Conservation (phyloP, 2,888 invertebrate species). For the Lasiommata megera region DNA sequence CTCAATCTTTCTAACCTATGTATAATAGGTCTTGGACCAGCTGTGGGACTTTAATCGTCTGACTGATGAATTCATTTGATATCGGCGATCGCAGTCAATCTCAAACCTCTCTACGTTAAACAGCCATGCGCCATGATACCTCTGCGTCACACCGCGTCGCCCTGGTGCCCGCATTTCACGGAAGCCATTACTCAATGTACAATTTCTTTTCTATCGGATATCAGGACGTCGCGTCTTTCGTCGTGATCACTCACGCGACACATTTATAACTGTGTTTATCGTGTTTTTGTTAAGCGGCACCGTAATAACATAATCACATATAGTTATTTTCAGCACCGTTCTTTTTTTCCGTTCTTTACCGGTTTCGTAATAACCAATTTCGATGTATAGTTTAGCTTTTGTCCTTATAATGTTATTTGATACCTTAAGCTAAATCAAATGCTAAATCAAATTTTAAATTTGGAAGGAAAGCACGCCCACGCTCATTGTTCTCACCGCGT, state of each 20-base stretch:
- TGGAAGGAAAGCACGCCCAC: too few relatives aligned
- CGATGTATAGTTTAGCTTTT: too few relatives aligned
- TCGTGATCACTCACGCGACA: conserved; percentile 49
- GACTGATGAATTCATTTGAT: too few relatives aligned
- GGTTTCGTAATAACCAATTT: too few relatives aligned
- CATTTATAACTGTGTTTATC: conserved; percentile 39
- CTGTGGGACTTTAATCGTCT: too few relatives aligned
- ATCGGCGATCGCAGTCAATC: not conserved
- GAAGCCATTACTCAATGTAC: conserved; percentile 51
- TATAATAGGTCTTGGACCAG: too few relatives aligned
- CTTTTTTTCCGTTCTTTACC: not conserved
- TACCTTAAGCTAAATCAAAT: too few relatives aligned
- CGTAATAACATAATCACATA: not conserved
- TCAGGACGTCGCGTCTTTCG: conserved; percentile 41
- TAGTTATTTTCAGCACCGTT: not conserved
- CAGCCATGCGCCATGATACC: not conserved
- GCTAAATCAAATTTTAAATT: too few relatives aligned
- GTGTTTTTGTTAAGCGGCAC: not conserved
- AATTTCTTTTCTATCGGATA: conserved; percentile 59
- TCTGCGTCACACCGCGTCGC: conserved; percentile 10
- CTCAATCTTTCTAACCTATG: too few relatives aligned
- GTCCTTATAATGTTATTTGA: too few relatives aligned
- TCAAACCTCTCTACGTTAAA: not conserved
- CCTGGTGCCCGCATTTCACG: conserved; percentile 21
- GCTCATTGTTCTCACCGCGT: too few relatives aligned